phyloP scores from a whole-genome alignment of 2,888 invertebrate species.

The Oxyteleia sp. region DNA sequence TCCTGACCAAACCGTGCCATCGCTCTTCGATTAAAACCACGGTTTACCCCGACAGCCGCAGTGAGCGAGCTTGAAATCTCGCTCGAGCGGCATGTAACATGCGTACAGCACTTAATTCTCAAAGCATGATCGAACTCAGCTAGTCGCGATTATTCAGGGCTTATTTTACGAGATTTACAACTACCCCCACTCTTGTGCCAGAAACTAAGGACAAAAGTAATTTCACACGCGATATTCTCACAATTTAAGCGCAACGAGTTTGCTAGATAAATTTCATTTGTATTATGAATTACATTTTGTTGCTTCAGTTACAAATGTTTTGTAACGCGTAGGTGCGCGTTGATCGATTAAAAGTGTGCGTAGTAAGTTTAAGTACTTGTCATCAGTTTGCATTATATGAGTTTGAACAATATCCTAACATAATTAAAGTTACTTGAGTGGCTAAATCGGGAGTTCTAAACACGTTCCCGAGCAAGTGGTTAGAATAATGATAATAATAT shows the following conservation, averaged over 20 bases:
- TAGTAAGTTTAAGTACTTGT: background rate
- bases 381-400: background rate
- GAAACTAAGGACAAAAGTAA: constrained; percentile 17
- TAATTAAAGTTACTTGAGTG: background rate
- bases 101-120: constrained; percentile 54
- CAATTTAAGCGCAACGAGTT: background rate
- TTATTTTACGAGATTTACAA: constrained; percentile 42
- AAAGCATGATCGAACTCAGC: constrained; percentile 44
- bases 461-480: background rate
- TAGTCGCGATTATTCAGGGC: constrained; percentile 46
- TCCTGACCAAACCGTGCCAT: constrained; percentile 54
- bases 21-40: constrained; percentile 62
- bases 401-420: background rate
- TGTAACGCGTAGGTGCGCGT: background rate
- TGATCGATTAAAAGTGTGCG: background rate
- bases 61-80: constrained; percentile 51
- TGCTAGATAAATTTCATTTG: constrained; percentile 2
- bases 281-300: background rate
- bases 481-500: too few species aligned
- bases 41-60: constrained; percentile 37
- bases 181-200: constrained; percentile 1
- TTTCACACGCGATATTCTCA: constrained; percentile 21
- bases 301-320: background rate
- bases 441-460: background rate
- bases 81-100: constrained; percentile 43